Conservation (phyloP, 2,888 invertebrate genomes). For the Spodoptera littoralis region DNA sequence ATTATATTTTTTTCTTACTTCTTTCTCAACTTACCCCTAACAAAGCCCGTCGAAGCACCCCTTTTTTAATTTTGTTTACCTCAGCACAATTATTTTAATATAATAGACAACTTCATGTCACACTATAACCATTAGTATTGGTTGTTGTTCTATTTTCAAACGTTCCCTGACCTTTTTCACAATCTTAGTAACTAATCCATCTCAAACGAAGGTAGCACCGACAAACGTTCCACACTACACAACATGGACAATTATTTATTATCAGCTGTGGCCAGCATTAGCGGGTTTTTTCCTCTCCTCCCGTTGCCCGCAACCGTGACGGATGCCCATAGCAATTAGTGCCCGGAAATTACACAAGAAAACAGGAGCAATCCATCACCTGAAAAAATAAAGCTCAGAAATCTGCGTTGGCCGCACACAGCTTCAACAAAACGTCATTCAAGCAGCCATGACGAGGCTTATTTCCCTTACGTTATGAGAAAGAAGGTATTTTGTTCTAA, state of each 20-base stretch:
- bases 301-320: constrained; percentile 77
- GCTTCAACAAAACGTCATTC: constrained; percentile 72
- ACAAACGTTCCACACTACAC: constrained; percentile 38
- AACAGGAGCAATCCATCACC: constrained; percentile 87
- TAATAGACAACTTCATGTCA: no score
- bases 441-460: constrained; percentile 51
- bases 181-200: constrained; percentile 32
- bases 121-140: no score
- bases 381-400: constrained; percentile 83
- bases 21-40: no score
- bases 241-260: constrained; percentile 67
- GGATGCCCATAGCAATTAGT: constrained; percentile 86
- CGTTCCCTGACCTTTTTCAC: background rate
- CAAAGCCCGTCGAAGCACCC: no score
- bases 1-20: no score
- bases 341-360: constrained; percentile 88
- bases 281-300: constrained; percentile 69
- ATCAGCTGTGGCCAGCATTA: constrained; percentile 67
- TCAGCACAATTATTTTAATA: no score
- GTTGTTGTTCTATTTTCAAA: no score
- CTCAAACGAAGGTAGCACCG: constrained; percentile 10
- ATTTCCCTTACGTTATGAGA: constrained; percentile 36
- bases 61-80: no score
- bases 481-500: constrained; percentile 40
- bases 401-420: constrained; percentile 74